Evolutionary conservation across 2,113 vertebrate genomes (phyloP), one percentile per base, ranked within the genome.

Genomic region (Galemys pyrenaicus): DNA sequence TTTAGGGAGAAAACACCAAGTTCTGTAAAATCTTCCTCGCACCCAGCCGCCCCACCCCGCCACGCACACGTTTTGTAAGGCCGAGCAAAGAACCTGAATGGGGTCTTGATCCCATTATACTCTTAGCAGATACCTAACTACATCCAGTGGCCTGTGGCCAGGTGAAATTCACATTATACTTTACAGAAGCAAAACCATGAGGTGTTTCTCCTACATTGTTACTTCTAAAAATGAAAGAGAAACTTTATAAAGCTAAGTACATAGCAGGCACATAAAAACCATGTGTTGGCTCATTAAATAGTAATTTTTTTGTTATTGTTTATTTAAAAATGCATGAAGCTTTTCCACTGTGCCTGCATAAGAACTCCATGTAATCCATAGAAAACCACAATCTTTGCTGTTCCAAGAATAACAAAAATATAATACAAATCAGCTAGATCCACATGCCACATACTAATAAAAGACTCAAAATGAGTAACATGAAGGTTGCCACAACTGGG

Each of bases 231-330:
- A 82, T 62, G 51, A 90, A 78, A 88, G 67, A 73, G 65, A 74
- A 94, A 80, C 35, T n/a, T 56, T 75, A 73, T 28, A 87, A 96
- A 83, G 65, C 65, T 16, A 16, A 94, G 39, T 92, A 51, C 46
- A 11, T 39, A 37, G 44, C 16, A 75, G 64, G 46, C 65, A 84
- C 54, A 51, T 46, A 65, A n/a, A 91, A 65, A 62, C 64, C 17
- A 54, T 86, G 46, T 58, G 9, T 51, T 83, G 49, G 74, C 39
- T 96, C 87, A 96, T 84, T 92, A 81, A 96, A 79, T 75, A 91
- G 80, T 78, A 54, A 51, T 12, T 81, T 86, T 70, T 94, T 95
- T 87, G 73, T 83, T 91, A 79, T 24, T 92, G 8, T 82, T 94
- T 83, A 46, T 85, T 93, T 91, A 75, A 77, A 77, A 94, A 87